Evolutionary conservation across 2,113 vertebrate species (phyloP), one percentile per base, ranked within the genome.

Genomic region (Condylura cristata): DNA sequence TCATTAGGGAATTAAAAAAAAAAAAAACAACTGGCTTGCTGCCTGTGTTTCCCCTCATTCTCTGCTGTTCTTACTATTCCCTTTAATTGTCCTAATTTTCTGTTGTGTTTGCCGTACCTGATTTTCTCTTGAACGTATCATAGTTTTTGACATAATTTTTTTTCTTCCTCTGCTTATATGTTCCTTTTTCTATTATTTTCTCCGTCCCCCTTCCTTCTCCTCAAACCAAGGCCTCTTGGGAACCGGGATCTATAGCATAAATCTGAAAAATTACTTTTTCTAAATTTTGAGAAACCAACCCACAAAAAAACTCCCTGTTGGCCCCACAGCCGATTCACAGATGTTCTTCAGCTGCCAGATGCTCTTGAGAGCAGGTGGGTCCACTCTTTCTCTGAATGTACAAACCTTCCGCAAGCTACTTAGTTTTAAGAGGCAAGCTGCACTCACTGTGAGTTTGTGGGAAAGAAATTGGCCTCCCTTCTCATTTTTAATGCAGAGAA

Each of bases 401-500:
- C 71, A 71, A 86, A 44, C 32, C 74, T 83, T 6, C 3, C 18
- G 32, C 8, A 87, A 76, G 28, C 32, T 8, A n/a, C 34, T 51
- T 48, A 90, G 22, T 10, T 63, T 78, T 24, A 63, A 11, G 12
- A n/a, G 12, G 39, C 4, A 71, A 74, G 16, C 14, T 20, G 20
- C 24, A 24, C 0, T 72, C 37, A 91, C 51, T 37, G 32, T 26
- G 58, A 83, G 32, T 88, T 85, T 81, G 0, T 8, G 2, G 39
- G 1, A 4, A 89, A 86, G 41, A 34, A 32, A 39, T 74, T 53
- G 0, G 0, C 26, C 22, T 30, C 58, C 32, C 1, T 0, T 0
- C 32, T 51, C 18, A 63, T 11, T 60, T 60, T 88, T 95, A n/a
- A 12, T 3, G 0, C 70, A 53, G 3, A 2, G 18, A 41, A 93